Percentiles rank a stretch among this genome's conserved stretches.
Conservation (phyloP, 1,140 invertebrate species). For the Melanaphis sacchari region DNA sequence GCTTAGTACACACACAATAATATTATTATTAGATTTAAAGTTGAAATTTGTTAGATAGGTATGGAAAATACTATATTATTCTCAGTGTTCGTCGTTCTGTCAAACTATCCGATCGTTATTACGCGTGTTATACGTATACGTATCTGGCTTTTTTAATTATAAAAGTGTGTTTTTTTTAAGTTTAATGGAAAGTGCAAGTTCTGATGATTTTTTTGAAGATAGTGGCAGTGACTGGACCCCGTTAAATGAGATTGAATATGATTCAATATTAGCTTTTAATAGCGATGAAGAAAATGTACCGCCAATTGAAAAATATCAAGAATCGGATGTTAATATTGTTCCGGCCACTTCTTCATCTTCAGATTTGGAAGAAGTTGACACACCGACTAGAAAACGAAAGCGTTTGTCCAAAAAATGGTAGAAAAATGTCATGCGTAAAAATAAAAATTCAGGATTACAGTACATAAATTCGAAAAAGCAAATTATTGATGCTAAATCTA, state of each 20-base stretch:
- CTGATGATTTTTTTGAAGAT: background rate
- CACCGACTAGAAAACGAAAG: background rate
- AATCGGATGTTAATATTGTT: constrained; percentile 22
- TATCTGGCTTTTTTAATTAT: too few relatives aligned
- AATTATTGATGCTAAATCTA: background rate
- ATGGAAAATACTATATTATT: too few relatives aligned
- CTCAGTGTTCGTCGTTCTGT: too few relatives aligned
- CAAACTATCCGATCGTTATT: too few relatives aligned
- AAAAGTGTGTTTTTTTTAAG: background rate
- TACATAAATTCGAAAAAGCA: background rate
- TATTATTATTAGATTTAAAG: too few relatives aligned
- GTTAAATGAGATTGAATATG: background rate
- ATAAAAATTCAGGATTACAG: constrained; percentile 1
- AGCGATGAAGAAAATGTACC: background rate
- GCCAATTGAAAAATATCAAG: background rate
- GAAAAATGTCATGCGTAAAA: background rate
- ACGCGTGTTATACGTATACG: too few relatives aligned
- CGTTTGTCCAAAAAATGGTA: background rate
- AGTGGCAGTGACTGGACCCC: background rate
- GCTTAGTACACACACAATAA: too few relatives aligned
- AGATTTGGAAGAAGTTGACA: constrained; percentile 12
- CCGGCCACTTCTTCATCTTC: background rate
- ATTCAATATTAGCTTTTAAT: background rate
- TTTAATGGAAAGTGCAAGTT: background rate
- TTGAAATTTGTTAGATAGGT: too few relatives aligned